Evolutionary conservation across 2,797 vertebrate species (phyloP), one percentile per base, ranked within the genome.

Genomic region (Myoxocephalus aenaeus): DNA sequence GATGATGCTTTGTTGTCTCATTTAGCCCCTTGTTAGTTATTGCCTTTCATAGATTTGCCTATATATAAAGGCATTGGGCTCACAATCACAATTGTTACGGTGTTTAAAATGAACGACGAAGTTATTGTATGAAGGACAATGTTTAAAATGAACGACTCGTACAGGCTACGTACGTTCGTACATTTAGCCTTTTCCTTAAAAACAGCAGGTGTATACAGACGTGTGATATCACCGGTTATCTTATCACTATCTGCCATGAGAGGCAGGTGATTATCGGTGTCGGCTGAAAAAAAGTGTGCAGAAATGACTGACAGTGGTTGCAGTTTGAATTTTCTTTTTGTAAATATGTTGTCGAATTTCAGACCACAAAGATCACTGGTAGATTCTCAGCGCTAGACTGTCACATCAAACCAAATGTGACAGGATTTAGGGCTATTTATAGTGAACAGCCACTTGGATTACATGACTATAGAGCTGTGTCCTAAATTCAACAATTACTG

Each of bases 361-460:
- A 70, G 14, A 73, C 66, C 22, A 42, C 22, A 68, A 51, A 80
- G 73, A 83, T 83, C 54, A 34, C 3, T 70, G 74, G 34, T 77
- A 73, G 75, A 78, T 70, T 62, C 76, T 79, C 63, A 14, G 64
- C 70, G 65, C 46, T n/a, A 68, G 78, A 82, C 70, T 32, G 22
- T 88, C 75, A 73, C 59, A 75, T 86, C 73, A 86, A 89, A 86
- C 56, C 50, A 78, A 77, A 86, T 73, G 78, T 80, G 74, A 88
- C 66, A 80, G 83, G 80, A 89, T 90, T 85, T 76, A 53, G 27
- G 56, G 65, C 69, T 90, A 88, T 93, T 88, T 93, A 87, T 89
- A 89, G 79, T 74, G 32, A 84, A 77, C 80, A 86, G 80, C 75
- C 70, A 73, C 62, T 70, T 81, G 72, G 84, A 88, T 89, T 91